Conservation (phyloP, 2,113 vertebrate genomes). For the Pycnonotus jocosus region DNA sequence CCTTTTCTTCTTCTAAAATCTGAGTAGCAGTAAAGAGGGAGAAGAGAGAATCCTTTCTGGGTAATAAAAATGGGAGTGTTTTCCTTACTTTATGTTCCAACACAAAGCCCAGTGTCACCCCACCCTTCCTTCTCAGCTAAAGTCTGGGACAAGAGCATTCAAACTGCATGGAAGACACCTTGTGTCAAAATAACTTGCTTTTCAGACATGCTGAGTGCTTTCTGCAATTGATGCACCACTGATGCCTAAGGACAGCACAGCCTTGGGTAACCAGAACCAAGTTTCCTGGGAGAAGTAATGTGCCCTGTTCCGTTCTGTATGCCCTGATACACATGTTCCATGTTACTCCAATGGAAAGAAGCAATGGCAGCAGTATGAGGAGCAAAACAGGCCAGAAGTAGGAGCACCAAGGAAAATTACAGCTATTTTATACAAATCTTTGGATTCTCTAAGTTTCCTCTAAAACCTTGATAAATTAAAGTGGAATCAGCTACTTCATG, state of each 20-base stretch:
- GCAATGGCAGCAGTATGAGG: not conserved
- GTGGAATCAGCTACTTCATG: not conserved
- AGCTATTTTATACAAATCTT: not conserved
- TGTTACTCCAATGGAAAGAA: not conserved
- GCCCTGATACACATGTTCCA: not conserved
- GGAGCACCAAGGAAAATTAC: not conserved
- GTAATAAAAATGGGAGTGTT: not conserved
- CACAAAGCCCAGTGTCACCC: not conserved
- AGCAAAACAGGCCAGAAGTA: not conserved
- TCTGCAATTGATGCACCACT: not conserved
- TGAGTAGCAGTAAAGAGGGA: not conserved
- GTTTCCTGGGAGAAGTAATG: not conserved
- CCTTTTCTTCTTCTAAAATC: conserved; percentile 67
- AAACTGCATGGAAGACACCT: not conserved
- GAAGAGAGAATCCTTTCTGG: not conserved
- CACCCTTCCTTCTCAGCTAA: not conserved
- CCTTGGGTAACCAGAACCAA: not conserved
- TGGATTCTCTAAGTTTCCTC: not conserved
- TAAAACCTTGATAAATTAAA: not conserved
- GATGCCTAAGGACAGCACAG: not conserved
- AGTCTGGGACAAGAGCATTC: not conserved
- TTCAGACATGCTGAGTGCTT: not conserved
- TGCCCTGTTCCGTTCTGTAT: not conserved
- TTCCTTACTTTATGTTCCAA: not conserved
- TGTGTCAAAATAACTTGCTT: not conserved